Conservation (phyloP, 1,140 invertebrate genomes). For the Tetraneura akinire region DNA sequence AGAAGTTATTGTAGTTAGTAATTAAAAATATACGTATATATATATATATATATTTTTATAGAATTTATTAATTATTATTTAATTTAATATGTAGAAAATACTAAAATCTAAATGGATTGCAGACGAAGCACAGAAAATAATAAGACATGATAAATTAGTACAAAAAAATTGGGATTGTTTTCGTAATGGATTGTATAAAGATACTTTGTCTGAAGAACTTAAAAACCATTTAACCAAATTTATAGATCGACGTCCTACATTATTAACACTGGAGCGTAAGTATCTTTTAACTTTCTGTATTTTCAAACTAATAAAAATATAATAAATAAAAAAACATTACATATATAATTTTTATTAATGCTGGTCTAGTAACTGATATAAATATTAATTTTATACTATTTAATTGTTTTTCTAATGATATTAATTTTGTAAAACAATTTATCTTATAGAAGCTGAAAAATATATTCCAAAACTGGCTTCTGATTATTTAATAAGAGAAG, state of each 20-base stretch:
- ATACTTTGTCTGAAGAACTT: conserved; percentile 23
- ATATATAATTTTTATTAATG: not conserved
- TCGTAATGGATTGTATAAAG: conserved; percentile 61
- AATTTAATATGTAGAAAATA: conserved; percentile 63
- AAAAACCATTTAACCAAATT: conserved; percentile 28
- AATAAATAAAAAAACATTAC: too few species aligned
- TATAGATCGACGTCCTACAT: conserved; percentile 29
- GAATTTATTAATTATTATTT: not conserved
- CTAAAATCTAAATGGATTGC: conserved; percentile 68
- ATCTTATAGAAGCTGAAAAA: conserved; percentile 51
- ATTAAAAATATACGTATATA: not conserved
- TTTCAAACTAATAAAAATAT: too few species aligned
- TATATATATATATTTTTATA: not conserved
- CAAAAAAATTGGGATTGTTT: conserved; percentile 70
- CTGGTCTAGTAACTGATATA: not conserved
- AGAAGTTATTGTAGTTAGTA: conserved; percentile 59
- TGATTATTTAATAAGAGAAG: conserved; percentile 41
- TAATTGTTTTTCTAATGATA: too few species aligned
- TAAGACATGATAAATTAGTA: conserved; percentile 67
- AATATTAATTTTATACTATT: too few species aligned
- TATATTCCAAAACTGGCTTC: conserved; percentile 26
- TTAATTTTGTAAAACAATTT: not conserved
- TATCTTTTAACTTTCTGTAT: not conserved
- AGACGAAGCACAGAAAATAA: conserved; percentile 62
- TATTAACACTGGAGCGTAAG: conserved; percentile 20